A percentile compares a stretch with the other conserved stretches of the same genome.
phyloP scores from a whole-genome alignment of 2,888 invertebrate genomes.

The Erannis defoliaria region DNA sequence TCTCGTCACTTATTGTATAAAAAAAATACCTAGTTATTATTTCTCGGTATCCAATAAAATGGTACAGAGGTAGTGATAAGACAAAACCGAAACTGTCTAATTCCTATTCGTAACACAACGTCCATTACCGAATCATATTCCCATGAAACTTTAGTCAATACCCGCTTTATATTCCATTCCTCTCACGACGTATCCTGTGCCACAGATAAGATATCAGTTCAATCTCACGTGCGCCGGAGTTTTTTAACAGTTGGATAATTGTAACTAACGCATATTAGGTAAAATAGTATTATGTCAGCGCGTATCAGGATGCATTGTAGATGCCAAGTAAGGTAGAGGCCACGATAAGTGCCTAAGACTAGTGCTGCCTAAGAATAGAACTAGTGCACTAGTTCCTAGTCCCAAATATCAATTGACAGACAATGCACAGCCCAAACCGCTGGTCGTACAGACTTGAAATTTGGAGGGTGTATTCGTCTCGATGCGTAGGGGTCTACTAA shows the following conservation, averaged over 20 bases:
- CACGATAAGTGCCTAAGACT: neutral
- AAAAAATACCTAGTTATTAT: no score
- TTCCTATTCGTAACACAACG: no score
- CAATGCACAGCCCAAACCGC: no score
- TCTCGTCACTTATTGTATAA: no score
- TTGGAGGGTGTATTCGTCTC: no score
- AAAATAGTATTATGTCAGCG: conserved; percentile 15
- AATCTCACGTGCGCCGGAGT: conserved; percentile 28
- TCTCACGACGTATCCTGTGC: conserved; percentile 17
- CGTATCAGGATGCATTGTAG: conserved; percentile 10
- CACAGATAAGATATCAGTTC: conserved; percentile 15
- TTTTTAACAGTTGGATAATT: conserved; percentile 31
- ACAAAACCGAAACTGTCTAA: no score
- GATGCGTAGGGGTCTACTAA: no score
- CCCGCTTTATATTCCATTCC: conserved; percentile 21
- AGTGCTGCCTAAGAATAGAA: neutral
- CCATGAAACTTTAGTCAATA: conserved; percentile 16
- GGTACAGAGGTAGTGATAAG: no score
- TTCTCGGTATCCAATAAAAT: no score
- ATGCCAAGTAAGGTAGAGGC: neutral
- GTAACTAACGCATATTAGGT: conserved; percentile 9
- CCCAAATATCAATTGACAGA: no score
- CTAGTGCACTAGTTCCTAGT: no score
- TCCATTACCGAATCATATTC: neutral
- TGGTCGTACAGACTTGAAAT: no score